These are phyloP conservation scores for Platycnemis pennipes DNA, from an alignment of 2,888 invertebrate species.

Conservation along the genomic window DNA sequence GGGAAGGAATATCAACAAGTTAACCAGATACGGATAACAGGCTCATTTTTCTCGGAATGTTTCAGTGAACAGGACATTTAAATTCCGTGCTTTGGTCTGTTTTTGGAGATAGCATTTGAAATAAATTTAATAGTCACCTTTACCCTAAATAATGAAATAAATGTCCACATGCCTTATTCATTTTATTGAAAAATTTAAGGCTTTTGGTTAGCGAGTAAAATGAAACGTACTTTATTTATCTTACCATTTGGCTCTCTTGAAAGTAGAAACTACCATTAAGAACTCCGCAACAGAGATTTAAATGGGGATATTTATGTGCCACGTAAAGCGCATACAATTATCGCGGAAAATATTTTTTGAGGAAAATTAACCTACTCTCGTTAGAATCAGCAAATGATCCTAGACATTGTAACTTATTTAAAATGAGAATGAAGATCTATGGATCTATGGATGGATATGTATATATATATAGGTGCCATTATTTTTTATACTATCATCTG, in stretches of 20 bases:
- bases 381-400: no score
- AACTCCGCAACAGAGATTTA: no score
- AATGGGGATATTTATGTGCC: no score
- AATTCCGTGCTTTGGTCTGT: background rate
- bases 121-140: background rate
- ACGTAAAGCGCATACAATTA: no score
- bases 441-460: no score
- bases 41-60: background rate
- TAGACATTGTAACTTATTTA: no score
- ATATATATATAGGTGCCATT: no score
- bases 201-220: background rate
- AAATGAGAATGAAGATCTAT: no score
- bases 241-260: background rate
- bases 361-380: no score
- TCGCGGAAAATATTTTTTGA: no score
- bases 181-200: background rate
- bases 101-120: background rate
- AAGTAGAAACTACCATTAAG: no score
- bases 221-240: background rate
- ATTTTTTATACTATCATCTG: no score
- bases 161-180: background rate
- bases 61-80: background rate
- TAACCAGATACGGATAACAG: background rate
- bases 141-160: background rate
- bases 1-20: constrained; percentile 17